Evolutionary conservation across 2,797 vertebrate genomes (phyloP), one percentile per base, ranked within the genome.

Genomic region (Nyctalus aviator): DNA sequence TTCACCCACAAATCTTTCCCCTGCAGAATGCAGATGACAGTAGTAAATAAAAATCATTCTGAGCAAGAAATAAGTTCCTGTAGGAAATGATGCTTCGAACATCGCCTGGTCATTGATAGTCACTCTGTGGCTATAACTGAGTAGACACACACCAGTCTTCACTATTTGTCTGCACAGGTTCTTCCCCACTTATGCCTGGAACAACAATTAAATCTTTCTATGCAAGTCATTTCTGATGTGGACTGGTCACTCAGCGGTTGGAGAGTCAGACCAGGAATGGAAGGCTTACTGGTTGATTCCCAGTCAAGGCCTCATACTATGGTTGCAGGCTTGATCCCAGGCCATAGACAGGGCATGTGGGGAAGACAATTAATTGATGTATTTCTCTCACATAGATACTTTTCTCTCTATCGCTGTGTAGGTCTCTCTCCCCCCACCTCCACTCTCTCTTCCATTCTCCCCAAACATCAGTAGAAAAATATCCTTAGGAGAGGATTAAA

Each of bases 391-490:
- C 59, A 62, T 30, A 30, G 27, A 30, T 30, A 62, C 59, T 62
- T 30, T 62, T 30, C 25, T 59, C 25, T 59, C 59, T 62, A 62
- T 5, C 59, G 30, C 27, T 62, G 59, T 30, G 13, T 62, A 62
- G 59, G 25, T 62, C 5, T 62, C 12, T 62, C 59, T 14, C 5
- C 1, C 5, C 59, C 27, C 57, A 55, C 25, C 25, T 59, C 57
- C 6, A 62, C 27, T 30, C 12, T 62, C 27, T 5, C 13, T 62
- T 14, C 25, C 27, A 62, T 30, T 62, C 59, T 84, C 81, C 72
- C 59, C 30, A 77, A 84, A 85, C 7, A 18, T 41, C n/a, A 78
- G 44, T 64, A n/a, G 76, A 71, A 35, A 23, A 64, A 87, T 73
- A 35, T 62, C 59, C 59, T 62, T 27, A 44, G 13, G 4, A 68